phyloP scores from a whole-genome alignment of 2,113 vertebrate species.

The Uria lomvia region DNA sequence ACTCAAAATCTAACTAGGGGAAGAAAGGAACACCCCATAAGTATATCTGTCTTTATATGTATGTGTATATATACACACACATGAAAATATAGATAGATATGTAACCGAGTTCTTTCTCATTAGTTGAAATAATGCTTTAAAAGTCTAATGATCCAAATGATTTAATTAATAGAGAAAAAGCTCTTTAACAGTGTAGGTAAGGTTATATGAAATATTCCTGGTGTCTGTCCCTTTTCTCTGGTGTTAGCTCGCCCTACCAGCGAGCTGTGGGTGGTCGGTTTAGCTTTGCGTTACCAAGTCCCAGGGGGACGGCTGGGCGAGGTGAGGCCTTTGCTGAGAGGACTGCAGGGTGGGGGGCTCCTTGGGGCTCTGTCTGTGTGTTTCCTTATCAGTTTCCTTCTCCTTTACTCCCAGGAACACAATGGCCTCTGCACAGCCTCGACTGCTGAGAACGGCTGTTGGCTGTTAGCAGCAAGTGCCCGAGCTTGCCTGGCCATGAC shows the following conservation, averaged over 20 bases:
- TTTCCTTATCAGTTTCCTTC: too few species aligned
- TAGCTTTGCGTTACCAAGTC: neutral
- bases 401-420: neutral
- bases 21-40: neutral
- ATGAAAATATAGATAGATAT: neutral
- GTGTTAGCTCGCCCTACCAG: neutral
- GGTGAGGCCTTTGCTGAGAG: too few species aligned
- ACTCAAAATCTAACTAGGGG: neutral
- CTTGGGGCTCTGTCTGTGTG: neutral
- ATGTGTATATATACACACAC: neutral
- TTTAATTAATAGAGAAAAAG: neutral
- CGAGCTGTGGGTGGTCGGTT: neutral
- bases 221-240: neutral
- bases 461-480: neutral
- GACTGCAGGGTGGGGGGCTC: neutral
- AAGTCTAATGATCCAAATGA: neutral
- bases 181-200: neutral
- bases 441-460: fast-evolving
- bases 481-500: neutral
- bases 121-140: neutral
- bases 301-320: fast-evolving
- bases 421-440: neutral
- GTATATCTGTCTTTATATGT: neutral
- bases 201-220: neutral
- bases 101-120: fast-evolving